These are phyloP conservation scores for Antitype chi DNA, from an alignment of 2,888 invertebrate species.

Conservation along the genomic window DNA sequence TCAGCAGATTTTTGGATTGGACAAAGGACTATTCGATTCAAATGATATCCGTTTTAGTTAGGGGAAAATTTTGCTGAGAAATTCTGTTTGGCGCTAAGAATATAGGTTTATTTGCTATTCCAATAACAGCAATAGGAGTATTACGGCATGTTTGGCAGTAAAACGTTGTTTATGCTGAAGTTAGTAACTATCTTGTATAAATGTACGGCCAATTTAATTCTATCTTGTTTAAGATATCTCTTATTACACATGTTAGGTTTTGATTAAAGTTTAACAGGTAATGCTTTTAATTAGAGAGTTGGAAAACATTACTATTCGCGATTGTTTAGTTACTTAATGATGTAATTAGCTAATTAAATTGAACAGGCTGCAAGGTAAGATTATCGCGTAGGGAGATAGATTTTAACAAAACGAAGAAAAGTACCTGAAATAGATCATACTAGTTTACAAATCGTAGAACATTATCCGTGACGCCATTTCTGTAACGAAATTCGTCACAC, in stretches of 20 bases:
- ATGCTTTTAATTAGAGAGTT: slow-evolving; percentile 6
- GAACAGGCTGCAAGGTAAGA: not conserved
- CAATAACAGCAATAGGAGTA: slow-evolving; percentile 30
- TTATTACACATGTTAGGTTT: slow-evolving; percentile 15
- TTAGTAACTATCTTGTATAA: slow-evolving; percentile 27
- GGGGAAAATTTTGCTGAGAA: slow-evolving; percentile 37
- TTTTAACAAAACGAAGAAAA: not conserved
- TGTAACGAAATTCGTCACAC: not conserved
- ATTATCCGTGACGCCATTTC: not conserved
- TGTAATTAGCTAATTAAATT: not conserved
- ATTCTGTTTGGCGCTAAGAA: slow-evolving; percentile 22
- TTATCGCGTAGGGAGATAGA: too few relatives aligned
- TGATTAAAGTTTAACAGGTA: not conserved
- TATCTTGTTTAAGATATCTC: slow-evolving; percentile 2
- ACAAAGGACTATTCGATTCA: slow-evolving; percentile 84
- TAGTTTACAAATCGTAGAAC: not conserved
- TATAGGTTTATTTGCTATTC: slow-evolving; percentile 36
- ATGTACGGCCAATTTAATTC: slow-evolving; percentile 30
- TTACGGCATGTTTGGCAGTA: slow-evolving; percentile 33
- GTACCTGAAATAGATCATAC: not conserved
- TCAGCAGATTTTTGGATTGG: slow-evolving; percentile 78
- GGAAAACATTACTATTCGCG: not conserved
- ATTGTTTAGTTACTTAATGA: not conserved
- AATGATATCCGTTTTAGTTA: slow-evolving; percentile 72
- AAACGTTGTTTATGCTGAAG: slow-evolving; percentile 36